Base-by-base conservation (phyloP, 2,888 invertebrate species). In the Acleris sparsana region DNA sequence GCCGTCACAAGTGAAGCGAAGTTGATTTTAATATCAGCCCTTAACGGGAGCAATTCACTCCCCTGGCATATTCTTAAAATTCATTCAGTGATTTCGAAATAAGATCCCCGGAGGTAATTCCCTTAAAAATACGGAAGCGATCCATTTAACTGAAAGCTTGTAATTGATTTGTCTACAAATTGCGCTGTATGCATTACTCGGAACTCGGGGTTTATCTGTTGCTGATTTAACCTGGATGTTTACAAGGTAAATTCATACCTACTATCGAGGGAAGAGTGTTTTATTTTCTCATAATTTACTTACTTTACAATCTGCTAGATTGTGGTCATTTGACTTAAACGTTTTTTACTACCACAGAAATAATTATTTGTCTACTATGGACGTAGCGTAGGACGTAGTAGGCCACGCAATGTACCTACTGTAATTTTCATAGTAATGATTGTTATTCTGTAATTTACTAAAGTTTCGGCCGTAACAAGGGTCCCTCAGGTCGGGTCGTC, bases 1-100 rank as follows among this genome's bases (percentile, higher is more conserved):
- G 39, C 49, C 55, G 43, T 33, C 49, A 16, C 51, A 49, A 65
- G 60, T 65, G 43, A 59, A 44, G 55, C 65, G 55, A n/a, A 25
- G 49, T 33, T 20, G 60, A 56, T 51, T 61, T 44, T 33, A 48
- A 49, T 59, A 56, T 55, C 51, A 51, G 60, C 18, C 60, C 29
- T 51, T 49, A 16, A 49, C 52, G 29, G 58, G 63, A 52, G 13
- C 57, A 33, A 52, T 53, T 33, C 11, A 57, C 25, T 57, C 18
- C 46, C n/a, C n/a, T 1, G 55, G 46, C 46, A 46, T 46, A 55
- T 25, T 33, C 13, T 39, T 33, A 55, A 49, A 46, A 33, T 55
- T 46, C 18, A 16, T n/a, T 46, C 57, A 39, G 20, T 46, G 44
- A 44, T 25, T 53, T 53, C 44, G n/a, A n/a, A 53, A 57, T 17